Evolutionary conservation across 2,888 invertebrate species (phyloP), one percentile per base, ranked within the genome.

Genomic region (Pristionchus japonicus): DNA sequence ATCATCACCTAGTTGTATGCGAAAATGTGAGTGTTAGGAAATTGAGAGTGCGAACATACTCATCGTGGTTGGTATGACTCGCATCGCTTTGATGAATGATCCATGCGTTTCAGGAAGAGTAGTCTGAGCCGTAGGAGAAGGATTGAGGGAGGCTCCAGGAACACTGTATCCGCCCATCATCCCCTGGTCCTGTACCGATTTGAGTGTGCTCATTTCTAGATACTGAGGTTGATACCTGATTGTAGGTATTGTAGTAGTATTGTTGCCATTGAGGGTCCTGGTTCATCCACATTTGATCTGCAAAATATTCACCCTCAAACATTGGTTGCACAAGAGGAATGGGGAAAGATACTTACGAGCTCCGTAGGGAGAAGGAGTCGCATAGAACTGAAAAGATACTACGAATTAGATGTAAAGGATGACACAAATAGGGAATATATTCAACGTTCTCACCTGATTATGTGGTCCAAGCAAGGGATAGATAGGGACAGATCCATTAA

Each of bases 41-140:
- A 61, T n/a, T 61, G 20, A n/a, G 23, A n/a, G n/a, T n/a, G n/a
- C n/a, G 7, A 64, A 64, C 64, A 31, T 13, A 64, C 64, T 31
- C 7, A 31, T 64, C 31, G 74, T 20, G 3, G 74, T 20, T 47
- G 47, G 80, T 15, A 84, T 84, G n/a, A 84, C 61, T 57, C 84
- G 23, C 84, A 84, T 84, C 9, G 84, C 84, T 23, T 37, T 84
- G 15, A 84, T 57, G 37, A 84, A 27, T 57, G 84, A 84, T 1
- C 37, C 37, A 4, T n/a, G 80, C 2, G 80, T 4, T 49, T 34
- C 31, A 47, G 43, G 47, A 47, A 47, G 23, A 6, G 43, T 13
- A n/a, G 3, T 20, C 27, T n/a, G 37, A 40, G 74, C 37, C 40
- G 40, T 47, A 23, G 49, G 43, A 43, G 40, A 70, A 34, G 70